Percentiles rank a stretch among this genome's conserved stretches.
Conservation (phyloP, 2,888 invertebrate species). For the Ephialtes manifestator region DNA sequence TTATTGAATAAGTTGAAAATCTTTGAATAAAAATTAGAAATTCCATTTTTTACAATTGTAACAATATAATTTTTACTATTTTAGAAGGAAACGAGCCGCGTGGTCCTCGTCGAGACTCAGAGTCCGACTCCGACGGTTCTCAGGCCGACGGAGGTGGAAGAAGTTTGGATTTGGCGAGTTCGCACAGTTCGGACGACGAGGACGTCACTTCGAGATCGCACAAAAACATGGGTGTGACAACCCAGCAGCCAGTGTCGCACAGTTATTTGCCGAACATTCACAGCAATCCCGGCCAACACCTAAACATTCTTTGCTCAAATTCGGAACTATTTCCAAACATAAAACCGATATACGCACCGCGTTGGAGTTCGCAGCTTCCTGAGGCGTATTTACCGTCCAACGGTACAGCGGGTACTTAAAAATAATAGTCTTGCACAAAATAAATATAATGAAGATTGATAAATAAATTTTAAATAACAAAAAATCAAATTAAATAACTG, state of each 20-base stretch:
- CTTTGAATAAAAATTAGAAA: background rate
- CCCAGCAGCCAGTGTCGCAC: conserved; percentile 82
- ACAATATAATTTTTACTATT: background rate
- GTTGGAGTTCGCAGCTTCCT: conserved; percentile 91
- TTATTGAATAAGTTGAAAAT: no score
- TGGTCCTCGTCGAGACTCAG: conserved; percentile 89
- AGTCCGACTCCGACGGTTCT: conserved; percentile 93
- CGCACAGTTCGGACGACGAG: conserved; percentile 97
- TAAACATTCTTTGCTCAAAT: conserved; percentile 87
- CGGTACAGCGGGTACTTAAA: conserved; percentile 70
- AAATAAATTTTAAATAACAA: no score
- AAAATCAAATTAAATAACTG: no score
- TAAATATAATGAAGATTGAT: no score
- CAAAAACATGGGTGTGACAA: conserved; percentile 83
- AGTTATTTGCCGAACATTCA: conserved; percentile 89
- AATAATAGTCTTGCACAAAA: no score
- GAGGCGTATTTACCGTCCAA: conserved; percentile 88
- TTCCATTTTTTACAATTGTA: background rate
- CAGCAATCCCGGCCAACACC: conserved; percentile 80
- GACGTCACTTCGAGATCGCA: conserved; percentile 86
- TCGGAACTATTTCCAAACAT: conserved; percentile 91
- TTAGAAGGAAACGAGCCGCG: conserved; percentile 79
- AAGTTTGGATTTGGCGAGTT: conserved; percentile 96
- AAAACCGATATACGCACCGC: conserved; percentile 89
- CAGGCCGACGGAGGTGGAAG: conserved; percentile 89